Base-by-base conservation (phyloP, 2,888 invertebrate genomes). In the Cantharis lateralis region DNA sequence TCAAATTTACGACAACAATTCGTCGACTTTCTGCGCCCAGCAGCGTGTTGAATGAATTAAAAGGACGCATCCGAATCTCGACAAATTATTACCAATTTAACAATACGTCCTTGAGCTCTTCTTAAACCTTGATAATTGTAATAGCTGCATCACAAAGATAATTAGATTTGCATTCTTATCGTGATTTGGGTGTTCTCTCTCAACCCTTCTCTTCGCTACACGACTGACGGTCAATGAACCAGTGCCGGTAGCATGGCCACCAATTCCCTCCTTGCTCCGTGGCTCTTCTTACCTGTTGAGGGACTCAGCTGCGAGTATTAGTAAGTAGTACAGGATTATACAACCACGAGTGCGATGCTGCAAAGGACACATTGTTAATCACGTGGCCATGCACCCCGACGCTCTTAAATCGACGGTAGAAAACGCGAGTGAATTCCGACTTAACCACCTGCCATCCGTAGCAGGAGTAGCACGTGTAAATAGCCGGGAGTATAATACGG, bases 181-280 rank as follows among this genome's bases (percentile, higher is more conserved):
- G 81, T 82, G 84, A 84, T 84, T 84, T 82, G 82, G 83, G 82
- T 79, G 79, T 73, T 74, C 79, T 76, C 83, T 84, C 78, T 78
- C 79, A 80, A 78, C 80, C 82, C 81, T 79, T 81, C 83, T 84
- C 84, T 82, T 84, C 85, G 88, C 88, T 87, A 88, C 88, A 89
- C 89, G 89, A 87, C 86, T 83, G 84, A 84, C 87, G 87, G 87
- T 87, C 88, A 88, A 84, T 84, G 87, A 88, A 87, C 88, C 87
- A 84, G 87, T 87, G 88, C 87, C 88, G 89, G 87, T 87, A 84
- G 84, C 86, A 85, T 84, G 85, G 84, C 84, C 84, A 85, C 85
- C 83, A 79, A 81, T 83, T 85, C 84, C 85, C 86, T 85, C 85
- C 83, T 84, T 83, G 83, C 84, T 82, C 80, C 83, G 80, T 79